Evolutionary conservation across 2,888 invertebrate species (phyloP), one percentile per base, ranked within the genome.

Genomic region (Corbicula japonica): DNA sequence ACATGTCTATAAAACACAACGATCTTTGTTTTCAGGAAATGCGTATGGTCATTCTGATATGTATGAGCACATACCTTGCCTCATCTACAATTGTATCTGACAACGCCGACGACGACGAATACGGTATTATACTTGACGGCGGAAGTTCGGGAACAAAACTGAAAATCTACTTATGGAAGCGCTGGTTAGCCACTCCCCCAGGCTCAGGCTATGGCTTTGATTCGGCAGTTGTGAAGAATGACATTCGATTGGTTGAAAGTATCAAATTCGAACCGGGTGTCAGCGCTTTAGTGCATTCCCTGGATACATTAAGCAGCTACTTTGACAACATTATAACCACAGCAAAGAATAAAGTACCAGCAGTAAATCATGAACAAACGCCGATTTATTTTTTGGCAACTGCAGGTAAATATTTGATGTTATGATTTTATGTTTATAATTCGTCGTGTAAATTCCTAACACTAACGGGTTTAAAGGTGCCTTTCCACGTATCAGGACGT

Each of bases 121-220:
- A 94, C 85, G 94, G 93, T 26, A 93, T 94, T 6, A 91, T 94
- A 48, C 89, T 94, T 60, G 94, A 94, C 86, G 94, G 94, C 8
- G 94, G 94, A 12, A 94, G 94, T 76, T 93, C 94, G 38, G 94
- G 95, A 38, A 94, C 94, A 58, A 92, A 95, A 52, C 87, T 94
- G 8, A 94, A 94, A 79, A 88, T 95, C 32, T 94, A 94, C 86
- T 81, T 78, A 61, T 94, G 94, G 94, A 75, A 72, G 26, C 77
- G 44, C n/a, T 38, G 21, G 65, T 50, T 66, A 48, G 56, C n/a
- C n/a, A n/a, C n/a, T n/a, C n/a, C n/a, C n/a, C n/a, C n/a, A n/a
- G n/a, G n/a, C n/a, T n/a, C n/a, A n/a, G 70, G 74, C 18, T 56
- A 75, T 34, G 70, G 85, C 28, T 70, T 66, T 8, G 56, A 71